These are phyloP conservation scores for Reticulitermes speratus DNA, from an alignment of 1,140 invertebrate species.

Conservation along the genomic window DNA sequence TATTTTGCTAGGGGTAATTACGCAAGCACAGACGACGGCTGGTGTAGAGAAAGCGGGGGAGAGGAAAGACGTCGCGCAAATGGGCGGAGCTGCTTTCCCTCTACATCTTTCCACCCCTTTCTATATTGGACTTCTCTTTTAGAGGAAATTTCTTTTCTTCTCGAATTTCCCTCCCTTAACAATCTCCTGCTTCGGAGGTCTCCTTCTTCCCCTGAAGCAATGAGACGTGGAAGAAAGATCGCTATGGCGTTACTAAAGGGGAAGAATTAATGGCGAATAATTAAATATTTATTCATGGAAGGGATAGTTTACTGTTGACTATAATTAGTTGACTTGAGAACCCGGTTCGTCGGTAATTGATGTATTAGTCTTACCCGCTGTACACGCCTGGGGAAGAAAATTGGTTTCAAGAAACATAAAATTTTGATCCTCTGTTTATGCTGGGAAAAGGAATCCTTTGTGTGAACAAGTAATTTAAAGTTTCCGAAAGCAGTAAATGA, in stretches of 20 bases:
- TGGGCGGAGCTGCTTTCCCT: constrained; percentile 6
- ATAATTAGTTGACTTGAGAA: constrained; percentile 10
- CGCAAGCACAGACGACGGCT: not conserved
- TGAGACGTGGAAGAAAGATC: constrained; percentile 6
- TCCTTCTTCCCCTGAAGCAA: constrained; percentile 13
- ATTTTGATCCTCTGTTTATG: constrained; percentile 19
- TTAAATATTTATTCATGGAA: constrained; percentile 20
- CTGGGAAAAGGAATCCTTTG: not conserved
- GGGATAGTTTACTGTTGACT: constrained; percentile 10
- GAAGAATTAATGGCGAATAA: constrained; percentile 16
- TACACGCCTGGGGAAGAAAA: not conserved
- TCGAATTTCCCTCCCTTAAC: not conserved
- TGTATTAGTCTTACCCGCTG: not conserved
- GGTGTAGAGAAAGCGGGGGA: not conserved
- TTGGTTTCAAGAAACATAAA: constrained; percentile 6
- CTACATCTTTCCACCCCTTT: constrained; percentile 6
- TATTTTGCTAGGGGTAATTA: constrained; percentile 19
- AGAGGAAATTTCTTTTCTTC: not conserved
- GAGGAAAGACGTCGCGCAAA: constrained; percentile 17
- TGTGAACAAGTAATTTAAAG: not conserved
- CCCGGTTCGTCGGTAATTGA: not conserved
- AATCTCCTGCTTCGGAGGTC: not conserved
- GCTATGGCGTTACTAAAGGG: not conserved
- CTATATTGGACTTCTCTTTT: constrained; percentile 19
- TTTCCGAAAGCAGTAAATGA: not conserved